Evolutionary conservation across 2,113 vertebrate genomes (phyloP).

Genomic region (Anser brachyrhynchus): DNA sequence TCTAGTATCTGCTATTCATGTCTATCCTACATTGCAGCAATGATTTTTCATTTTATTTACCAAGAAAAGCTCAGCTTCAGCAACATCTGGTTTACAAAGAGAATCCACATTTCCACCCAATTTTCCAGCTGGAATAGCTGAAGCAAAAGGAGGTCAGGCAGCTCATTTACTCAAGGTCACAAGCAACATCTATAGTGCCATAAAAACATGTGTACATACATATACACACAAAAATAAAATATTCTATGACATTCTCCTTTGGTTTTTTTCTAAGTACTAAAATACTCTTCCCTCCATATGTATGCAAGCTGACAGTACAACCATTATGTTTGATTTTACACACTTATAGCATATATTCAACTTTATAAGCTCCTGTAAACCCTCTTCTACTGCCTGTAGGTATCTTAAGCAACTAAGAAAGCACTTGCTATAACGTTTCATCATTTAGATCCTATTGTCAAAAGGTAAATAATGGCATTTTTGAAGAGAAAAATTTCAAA

Average conservation of each 20-base stretch:
- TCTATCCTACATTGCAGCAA: background rate
- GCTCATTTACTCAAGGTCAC: slow-evolving; percentile 1
- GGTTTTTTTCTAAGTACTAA: background rate
- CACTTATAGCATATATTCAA: background rate
- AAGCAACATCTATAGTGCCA: background rate
- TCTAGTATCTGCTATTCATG: background rate
- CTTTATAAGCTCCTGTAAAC: background rate
- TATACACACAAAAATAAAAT: background rate
- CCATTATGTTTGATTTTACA: background rate
- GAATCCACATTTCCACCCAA: background rate
- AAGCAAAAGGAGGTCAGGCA: slow-evolving; percentile 41
- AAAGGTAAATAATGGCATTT: background rate
- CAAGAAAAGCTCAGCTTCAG: slow-evolving; percentile 17
- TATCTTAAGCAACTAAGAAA: background rate
- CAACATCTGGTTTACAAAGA: slow-evolving; percentile 18
- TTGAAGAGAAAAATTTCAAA: background rate
- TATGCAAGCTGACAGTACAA: background rate
- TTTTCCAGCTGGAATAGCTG: slow-evolving; percentile 24
- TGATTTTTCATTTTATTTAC: background rate
- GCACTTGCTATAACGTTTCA: background rate
- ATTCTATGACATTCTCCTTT: background rate
- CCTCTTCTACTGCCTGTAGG: background rate
- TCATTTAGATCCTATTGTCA: background rate
- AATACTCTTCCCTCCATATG: background rate
- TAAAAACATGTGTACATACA: background rate